Evolutionary conservation across 2,113 vertebrate genomes (phyloP).

Genomic region (Nibea coibor): DNA sequence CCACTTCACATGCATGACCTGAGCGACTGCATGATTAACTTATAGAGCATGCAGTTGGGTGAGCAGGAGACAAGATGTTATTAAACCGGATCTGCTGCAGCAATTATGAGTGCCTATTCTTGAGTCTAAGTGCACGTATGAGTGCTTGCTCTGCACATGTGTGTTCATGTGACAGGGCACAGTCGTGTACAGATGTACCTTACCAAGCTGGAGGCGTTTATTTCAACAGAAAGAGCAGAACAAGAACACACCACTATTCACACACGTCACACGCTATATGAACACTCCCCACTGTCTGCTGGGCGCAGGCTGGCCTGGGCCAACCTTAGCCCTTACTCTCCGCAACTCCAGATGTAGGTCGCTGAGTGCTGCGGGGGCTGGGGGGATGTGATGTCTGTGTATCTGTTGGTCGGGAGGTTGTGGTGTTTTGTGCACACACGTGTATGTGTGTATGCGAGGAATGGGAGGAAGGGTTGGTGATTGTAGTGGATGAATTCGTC

Average conservation of each 20-base stretch:
- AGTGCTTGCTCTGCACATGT: constrained; percentile 26
- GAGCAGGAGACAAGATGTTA: constrained; percentile 48
- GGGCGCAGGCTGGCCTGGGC: constrained; percentile 55
- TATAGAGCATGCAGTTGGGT: constrained; percentile 39
- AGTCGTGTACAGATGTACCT: constrained; percentile 12
- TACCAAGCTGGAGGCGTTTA: constrained; percentile 17
- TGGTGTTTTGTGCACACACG: constrained; percentile 26
- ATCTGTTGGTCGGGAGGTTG: constrained; percentile 29
- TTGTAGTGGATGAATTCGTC: constrained; percentile 72
- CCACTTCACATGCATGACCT: constrained; percentile 62
- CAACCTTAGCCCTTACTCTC: constrained; percentile 66
- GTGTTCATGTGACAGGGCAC: constrained; percentile 15
- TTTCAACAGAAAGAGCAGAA: constrained; percentile 30
- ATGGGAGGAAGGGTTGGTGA: constrained; percentile 52
- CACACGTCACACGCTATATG: constrained; percentile 48
- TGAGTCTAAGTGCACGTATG: constrained; percentile 13
- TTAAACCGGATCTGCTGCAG: constrained; percentile 30
- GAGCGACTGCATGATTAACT: constrained; percentile 60
- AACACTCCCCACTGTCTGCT: constrained; percentile 70
- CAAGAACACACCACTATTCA: constrained; percentile 27
- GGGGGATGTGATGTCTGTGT: constrained; percentile 41
- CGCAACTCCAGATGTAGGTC: constrained; percentile 82
- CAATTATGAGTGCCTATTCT: constrained; percentile 12
- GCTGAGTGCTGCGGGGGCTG: constrained; percentile 76
- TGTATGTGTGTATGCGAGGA: constrained; percentile 24